Conservation (phyloP, 2,888 invertebrate species). For the Caradrina kadenii region DNA sequence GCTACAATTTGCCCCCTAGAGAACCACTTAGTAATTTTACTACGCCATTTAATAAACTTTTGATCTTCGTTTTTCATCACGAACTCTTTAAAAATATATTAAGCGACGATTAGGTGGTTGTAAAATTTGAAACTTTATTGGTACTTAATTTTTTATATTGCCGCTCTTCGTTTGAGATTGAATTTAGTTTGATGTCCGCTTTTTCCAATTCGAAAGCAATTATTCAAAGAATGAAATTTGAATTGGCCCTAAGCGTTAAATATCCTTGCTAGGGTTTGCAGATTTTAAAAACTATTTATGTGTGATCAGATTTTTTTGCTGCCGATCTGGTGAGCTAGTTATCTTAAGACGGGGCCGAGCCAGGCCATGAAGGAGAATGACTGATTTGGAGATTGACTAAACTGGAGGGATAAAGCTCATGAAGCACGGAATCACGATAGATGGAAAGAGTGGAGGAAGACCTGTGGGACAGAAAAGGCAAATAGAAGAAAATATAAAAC, state of each 20-base stretch:
- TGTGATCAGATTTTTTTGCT: too few relatives aligned
- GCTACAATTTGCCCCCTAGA: slow-evolving; percentile 10
- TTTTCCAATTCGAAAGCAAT: slow-evolving; percentile 21
- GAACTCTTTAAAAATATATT: slow-evolving; percentile 57
- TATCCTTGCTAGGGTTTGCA: background rate
- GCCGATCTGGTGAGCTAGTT: too few relatives aligned
- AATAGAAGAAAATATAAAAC: too few relatives aligned
- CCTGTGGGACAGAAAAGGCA: too few relatives aligned
- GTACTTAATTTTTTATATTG: slow-evolving; percentile 40
- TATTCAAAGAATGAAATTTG: slow-evolving; percentile 8
- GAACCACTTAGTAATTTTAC: slow-evolving; percentile 44
- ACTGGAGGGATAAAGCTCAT: too few relatives aligned
- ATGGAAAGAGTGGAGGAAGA: too few relatives aligned
- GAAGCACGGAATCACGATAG: too few relatives aligned
- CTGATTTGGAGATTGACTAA: too few relatives aligned
- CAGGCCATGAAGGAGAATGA: too few relatives aligned
- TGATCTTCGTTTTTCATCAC: slow-evolving; percentile 51
- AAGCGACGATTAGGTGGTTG: slow-evolving; percentile 49
- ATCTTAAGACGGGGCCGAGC: too few relatives aligned
- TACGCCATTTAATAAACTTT: slow-evolving; percentile 47
- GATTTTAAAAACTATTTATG: background rate
- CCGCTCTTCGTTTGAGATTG: slow-evolving; percentile 32
- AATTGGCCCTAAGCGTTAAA: background rate
- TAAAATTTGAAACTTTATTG: slow-evolving; percentile 49
- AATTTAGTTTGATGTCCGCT: slow-evolving; percentile 32